phyloP scores from a whole-genome alignment of 2,113 vertebrate genomes.

The Antechinus stuartii region DNA sequence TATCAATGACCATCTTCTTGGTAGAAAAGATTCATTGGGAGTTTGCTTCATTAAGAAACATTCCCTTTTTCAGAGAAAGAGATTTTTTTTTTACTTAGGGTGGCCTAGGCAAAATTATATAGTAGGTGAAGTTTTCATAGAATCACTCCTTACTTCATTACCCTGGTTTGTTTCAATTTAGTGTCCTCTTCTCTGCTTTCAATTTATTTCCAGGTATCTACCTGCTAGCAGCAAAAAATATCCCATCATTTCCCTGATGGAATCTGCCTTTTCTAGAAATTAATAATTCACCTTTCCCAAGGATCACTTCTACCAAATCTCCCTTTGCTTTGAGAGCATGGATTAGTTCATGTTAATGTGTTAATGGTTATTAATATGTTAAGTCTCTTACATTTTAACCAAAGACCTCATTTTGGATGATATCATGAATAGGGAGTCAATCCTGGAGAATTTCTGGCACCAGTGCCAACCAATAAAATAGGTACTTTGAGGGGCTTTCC shows the following conservation, averaged over 20 bases:
- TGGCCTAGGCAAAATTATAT: neutral
- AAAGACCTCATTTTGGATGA: neutral
- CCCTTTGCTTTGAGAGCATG: neutral
- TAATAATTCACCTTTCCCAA: neutral
- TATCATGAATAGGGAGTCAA: neutral
- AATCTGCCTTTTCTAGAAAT: neutral
- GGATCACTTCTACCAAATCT: neutral
- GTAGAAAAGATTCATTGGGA: neutral
- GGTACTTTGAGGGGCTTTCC: neutral
- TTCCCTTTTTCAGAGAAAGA: neutral
- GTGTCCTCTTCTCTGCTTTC: neutral
- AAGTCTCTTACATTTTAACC: conserved; percentile 57
- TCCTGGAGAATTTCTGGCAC: neutral
- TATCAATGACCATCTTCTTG: neutral
- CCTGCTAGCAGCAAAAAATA: neutral
- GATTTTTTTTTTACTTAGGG: neutral
- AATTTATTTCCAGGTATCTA: neutral
- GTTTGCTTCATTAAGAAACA: neutral
- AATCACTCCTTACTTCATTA: neutral
- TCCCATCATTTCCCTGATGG: neutral
- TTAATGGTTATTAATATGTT: conserved; percentile 75
- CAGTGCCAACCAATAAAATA: neutral
- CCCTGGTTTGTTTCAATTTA: neutral
- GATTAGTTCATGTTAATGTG: conserved; percentile 6
- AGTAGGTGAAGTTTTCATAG: neutral